Evolutionary conservation across 2,888 invertebrate genomes (phyloP), one percentile per base, ranked within the genome.

Genomic region (Spodoptera exigua): DNA sequence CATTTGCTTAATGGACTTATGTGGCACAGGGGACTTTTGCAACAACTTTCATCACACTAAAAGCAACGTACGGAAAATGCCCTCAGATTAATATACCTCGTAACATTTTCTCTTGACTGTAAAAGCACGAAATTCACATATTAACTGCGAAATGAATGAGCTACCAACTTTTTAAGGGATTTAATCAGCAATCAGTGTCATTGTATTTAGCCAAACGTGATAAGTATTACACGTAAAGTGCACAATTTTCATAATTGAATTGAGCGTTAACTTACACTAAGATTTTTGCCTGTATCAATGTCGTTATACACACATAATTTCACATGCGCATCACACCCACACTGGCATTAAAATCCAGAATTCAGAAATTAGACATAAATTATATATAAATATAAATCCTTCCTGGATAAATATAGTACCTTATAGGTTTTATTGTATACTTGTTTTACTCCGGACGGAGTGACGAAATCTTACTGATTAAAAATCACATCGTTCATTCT

Each of bases 1-100:
- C 92, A 93, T 93, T 92, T 93, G 86, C 88, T 85, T 93, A 93
- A 93, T 92, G 93, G 92, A 90, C 89, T 90, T 90, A 90, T 89
- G 88, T 81, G 89, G 88, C 92, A 88, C 92, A 74, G 83, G 92
- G 92, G 92, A 90, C 87, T 88, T 83, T 82, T 83, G 84, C 85
- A 88, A 84, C 81, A 86, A 93, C 91, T 92, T 93, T 92, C 92
- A 92, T 92, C 91, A 92, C 86, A 91, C 92, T 92, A 92, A 92
- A 93, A 93, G 92, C 92, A 88, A 85, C 89, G 88, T 89, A 91
- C 89, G 86, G 89, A 88, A 90, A 90, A 92, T 90, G 84, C 88
- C 89, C 86, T 85, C 87, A 89, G 89, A 92, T 91, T 93, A 92
- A 90, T 92, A 92, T 86, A 90, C 84, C 89, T 88, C 86, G 88